Conservation (phyloP, 2,113 vertebrate genomes). For the Mustela lutreola region DNA sequence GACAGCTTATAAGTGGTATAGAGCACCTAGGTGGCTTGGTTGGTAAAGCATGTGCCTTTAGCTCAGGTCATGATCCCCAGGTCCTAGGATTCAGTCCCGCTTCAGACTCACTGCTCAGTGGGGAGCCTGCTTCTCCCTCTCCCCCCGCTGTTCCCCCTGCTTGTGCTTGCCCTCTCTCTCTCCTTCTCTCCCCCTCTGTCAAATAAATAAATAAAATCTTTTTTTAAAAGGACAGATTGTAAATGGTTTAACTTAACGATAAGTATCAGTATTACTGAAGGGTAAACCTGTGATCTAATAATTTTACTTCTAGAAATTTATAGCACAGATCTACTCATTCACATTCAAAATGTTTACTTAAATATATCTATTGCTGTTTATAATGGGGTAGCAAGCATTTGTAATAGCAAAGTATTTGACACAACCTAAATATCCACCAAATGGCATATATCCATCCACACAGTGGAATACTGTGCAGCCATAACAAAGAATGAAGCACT, state of each 20-base stretch:
- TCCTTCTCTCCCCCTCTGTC: not conserved
- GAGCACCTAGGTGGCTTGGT: not conserved
- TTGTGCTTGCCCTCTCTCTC: not conserved
- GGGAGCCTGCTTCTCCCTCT: not conserved
- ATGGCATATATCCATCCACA: not conserved
- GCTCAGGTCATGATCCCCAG: not conserved
- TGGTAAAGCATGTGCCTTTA: not conserved
- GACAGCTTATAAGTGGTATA: not conserved
- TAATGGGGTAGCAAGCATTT: not conserved
- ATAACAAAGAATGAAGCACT: not conserved
- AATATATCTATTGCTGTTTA: not conserved
- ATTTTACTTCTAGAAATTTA: conserved; percentile 36
- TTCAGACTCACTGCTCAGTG: not conserved
- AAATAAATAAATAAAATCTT: not conserved
- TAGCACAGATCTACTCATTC: not conserved
- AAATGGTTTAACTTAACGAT: not conserved
- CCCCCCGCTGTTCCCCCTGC: not conserved
- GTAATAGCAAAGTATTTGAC: conserved; percentile 7
- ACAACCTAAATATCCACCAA: not conserved
- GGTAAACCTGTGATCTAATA: not conserved
- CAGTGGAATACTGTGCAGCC: not conserved
- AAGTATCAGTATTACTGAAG: not conserved
- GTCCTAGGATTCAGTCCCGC: not conserved
- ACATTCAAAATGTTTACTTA: conserved; percentile 4
- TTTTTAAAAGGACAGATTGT: not conserved